A percentile compares a stretch with the other conserved stretches of the same genome.
Evolutionary conservation across 1,140 invertebrate genomes (phyloP).

Genomic region (Eupristina koningsbergeri): DNA sequence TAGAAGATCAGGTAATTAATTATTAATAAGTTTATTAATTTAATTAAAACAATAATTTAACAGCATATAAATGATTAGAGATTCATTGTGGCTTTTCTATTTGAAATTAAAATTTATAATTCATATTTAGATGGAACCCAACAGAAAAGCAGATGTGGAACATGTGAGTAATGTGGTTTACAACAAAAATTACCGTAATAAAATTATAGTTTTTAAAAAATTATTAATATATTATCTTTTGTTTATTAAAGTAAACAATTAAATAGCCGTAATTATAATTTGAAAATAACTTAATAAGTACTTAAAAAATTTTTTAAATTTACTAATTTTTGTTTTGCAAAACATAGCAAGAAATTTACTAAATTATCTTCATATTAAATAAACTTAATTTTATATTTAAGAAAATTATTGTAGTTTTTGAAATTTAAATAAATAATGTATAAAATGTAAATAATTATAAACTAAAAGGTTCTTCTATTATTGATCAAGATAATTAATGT

Average conservation of each 20-base stretch:
- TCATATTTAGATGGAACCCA: conserved; percentile 82
- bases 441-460: no score
- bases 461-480: no score
- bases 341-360: no score
- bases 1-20: conserved; percentile 93
- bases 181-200: conserved; percentile 38
- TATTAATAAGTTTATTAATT: conserved; percentile 11
- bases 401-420: no score
- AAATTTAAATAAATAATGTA: no score
- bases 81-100: background rate
- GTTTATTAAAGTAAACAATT: conserved; percentile 6
- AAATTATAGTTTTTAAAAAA: conserved; percentile 43
- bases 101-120: conserved; percentile 60
- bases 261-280: background rate
- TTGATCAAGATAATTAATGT: no score
- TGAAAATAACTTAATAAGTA: background rate
- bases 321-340: no score
- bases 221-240: conserved; percentile 47
- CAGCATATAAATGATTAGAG: conserved; percentile 1
- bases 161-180: conserved; percentile 53
- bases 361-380: no score
- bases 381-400: no score
- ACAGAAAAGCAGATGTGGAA: conserved; percentile 81
- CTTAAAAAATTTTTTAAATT: background rate
- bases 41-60: background rate